Conservation (phyloP, 1,140 invertebrate genomes). For the Psix sp. region DNA sequence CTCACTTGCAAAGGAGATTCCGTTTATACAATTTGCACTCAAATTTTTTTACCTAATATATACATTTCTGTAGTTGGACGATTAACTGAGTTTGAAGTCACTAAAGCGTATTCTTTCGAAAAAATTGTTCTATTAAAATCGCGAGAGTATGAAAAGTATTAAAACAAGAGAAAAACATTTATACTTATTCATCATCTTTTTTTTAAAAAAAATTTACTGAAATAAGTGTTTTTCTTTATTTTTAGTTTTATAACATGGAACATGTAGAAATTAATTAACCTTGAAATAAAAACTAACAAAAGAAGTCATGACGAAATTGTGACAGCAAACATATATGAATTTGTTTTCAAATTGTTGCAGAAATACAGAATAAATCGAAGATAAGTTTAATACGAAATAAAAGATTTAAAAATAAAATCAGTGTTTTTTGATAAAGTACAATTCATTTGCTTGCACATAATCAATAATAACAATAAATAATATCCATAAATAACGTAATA, state of each 20-base stretch:
- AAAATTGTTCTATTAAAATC: not conserved
- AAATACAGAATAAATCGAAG: too few relatives aligned
- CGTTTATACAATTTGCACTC: slow-evolving; percentile 31
- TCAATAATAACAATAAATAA: slow-evolving; percentile 48
- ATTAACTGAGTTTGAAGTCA: slow-evolving; percentile 42
- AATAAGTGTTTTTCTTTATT: too few relatives aligned
- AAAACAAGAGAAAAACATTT: not conserved
- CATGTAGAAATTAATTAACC: too few relatives aligned
- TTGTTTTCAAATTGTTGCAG: too few relatives aligned
- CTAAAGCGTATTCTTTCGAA: slow-evolving; percentile 9
- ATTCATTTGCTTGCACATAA: slow-evolving; percentile 18
- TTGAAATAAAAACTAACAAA: too few relatives aligned
- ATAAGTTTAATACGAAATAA: not conserved
- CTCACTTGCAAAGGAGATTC: slow-evolving; percentile 27
- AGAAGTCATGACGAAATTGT: too few relatives aligned
- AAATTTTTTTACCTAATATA: slow-evolving; percentile 36
- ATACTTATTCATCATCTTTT: too few relatives aligned
- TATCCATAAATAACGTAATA: slow-evolving; percentile 40
- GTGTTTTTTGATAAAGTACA: slow-evolving; percentile 15
- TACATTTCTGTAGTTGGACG: slow-evolving; percentile 42
- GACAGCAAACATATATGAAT: too few relatives aligned
- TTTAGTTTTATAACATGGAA: too few relatives aligned
- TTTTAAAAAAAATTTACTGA: too few relatives aligned
- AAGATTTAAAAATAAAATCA: not conserved
- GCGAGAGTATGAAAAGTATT: not conserved